Conservation (phyloP, 2,888 invertebrate genomes). For the Zootermopsis nevadensis region DNA sequence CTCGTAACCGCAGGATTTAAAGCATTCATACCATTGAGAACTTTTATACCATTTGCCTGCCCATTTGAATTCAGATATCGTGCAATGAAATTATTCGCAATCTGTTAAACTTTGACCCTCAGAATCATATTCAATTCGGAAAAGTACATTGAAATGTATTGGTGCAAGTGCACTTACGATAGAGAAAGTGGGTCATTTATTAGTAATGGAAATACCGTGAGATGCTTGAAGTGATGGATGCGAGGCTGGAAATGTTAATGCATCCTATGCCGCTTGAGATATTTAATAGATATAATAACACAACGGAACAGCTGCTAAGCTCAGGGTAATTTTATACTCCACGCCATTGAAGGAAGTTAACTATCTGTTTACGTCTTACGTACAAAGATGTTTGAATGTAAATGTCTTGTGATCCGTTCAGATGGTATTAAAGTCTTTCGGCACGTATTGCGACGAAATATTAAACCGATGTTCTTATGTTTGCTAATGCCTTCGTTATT, state of each 20-base stretch:
- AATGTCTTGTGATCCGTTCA: background rate
- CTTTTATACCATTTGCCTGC: too few species aligned
- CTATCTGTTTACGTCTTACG: too few species aligned
- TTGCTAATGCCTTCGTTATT: too few species aligned
- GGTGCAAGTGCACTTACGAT: too few species aligned
- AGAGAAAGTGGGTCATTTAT: background rate
- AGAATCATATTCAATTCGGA: too few species aligned
- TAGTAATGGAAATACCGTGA: background rate
- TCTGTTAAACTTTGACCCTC: too few species aligned
- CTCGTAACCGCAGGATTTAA: too few species aligned
- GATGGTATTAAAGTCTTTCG: background rate
- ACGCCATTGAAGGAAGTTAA: background rate
- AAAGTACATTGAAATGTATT: too few species aligned
- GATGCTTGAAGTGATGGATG: background rate
- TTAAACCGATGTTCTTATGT: too few species aligned
- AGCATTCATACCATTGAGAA: too few species aligned
- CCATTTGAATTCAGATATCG: too few species aligned
- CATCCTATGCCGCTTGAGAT: slow-evolving; percentile 1
- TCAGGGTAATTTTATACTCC: background rate
- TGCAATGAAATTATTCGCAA: too few species aligned
- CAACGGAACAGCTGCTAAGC: background rate
- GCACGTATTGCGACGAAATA: background rate
- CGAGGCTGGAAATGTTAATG: background rate
- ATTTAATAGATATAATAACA: slow-evolving; percentile 1
- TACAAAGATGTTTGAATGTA: background rate